phyloP scores from a whole-genome alignment of 2,888 invertebrate species.

The Pterobdella sp. region DNA sequence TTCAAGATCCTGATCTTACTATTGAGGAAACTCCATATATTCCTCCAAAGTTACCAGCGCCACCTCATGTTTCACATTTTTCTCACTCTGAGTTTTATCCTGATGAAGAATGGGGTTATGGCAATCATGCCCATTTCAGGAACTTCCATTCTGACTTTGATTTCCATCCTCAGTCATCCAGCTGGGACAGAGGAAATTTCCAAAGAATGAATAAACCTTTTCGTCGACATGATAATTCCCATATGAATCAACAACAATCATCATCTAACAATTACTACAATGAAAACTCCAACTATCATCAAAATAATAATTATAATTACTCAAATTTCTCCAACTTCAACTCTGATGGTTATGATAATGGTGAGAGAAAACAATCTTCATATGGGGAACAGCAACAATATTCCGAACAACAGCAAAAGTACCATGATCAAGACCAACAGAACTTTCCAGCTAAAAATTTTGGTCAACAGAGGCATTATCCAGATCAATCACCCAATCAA shows the following conservation, averaged over 20 bases:
- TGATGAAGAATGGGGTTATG: constrained; percentile 1
- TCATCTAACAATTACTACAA: neutral
- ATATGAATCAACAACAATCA: neutral
- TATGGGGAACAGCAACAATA: neutral
- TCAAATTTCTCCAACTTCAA: neutral
- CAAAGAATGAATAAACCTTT: neutral
- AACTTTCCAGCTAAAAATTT: neutral
- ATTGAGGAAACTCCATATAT: neutral
- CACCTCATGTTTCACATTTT: neutral
- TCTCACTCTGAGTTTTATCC: neutral
- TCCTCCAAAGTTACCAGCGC: neutral
- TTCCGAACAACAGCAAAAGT: neutral
- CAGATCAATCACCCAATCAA: neutral
- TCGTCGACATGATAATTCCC: neutral
- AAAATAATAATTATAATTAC: neutral
- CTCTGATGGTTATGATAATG: neutral
- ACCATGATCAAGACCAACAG: neutral
- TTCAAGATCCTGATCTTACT: constrained; percentile 14
- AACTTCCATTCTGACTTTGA: neutral
- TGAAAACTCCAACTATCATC: neutral
- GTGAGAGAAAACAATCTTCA: neutral
- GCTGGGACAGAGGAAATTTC: constrained; percentile 1
- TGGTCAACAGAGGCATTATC: neutral
- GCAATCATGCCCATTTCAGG: neutral
- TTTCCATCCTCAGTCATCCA: neutral